Base-by-base conservation (phyloP, 2,797 vertebrate genomes). In the Lutra lutra region DNA sequence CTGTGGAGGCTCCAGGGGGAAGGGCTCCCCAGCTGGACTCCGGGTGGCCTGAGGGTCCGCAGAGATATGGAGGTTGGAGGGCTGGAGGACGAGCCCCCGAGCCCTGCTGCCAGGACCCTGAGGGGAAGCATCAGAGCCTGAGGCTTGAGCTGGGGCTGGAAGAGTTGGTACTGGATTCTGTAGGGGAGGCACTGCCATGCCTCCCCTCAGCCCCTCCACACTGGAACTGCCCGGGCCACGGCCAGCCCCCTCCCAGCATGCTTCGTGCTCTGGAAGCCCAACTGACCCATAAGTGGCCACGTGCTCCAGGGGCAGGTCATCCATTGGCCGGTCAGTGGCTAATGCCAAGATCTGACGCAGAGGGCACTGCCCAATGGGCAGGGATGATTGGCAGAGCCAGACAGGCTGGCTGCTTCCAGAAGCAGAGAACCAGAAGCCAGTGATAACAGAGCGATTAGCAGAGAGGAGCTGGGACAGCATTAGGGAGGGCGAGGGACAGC, bases 121-220 rank as follows among this genome's bases (percentile, higher is more conserved):
- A 10, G 64, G 29, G 91, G 29, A 15, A 23, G 27, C 72, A 9
- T 1, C 12, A 32, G 58, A 18, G 15, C 78, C 66, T 4, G 3
- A 86, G 62, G 51, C 35, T 72, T 29, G 70, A 54, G 4, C 2
- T 1, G 4, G 32, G 56, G 0, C 1, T 48, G n/a, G 6, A 0
- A 4, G 18, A 32, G 43, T 48, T 1, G 6, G 70, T 14, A 5
- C 8, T 23, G 38, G 38, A 5, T 51, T 20, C 51, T 80, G 64
- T 0, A 3, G 0, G 1, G 21, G 58, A 21, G 29, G 29, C 23
- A 1, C 3, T 8, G 7, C 43, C 43, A 2, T 29, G 43, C 18
- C 5, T 40, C 7, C 18, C 43, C 43, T 46, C 13, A 25, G 89
- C 38, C n/a, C 56, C 60, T 51, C 32, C 29, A 10, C 0, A 6